Base-by-base conservation (phyloP, 2,113 vertebrate species). In the Trinectes maculatus region DNA sequence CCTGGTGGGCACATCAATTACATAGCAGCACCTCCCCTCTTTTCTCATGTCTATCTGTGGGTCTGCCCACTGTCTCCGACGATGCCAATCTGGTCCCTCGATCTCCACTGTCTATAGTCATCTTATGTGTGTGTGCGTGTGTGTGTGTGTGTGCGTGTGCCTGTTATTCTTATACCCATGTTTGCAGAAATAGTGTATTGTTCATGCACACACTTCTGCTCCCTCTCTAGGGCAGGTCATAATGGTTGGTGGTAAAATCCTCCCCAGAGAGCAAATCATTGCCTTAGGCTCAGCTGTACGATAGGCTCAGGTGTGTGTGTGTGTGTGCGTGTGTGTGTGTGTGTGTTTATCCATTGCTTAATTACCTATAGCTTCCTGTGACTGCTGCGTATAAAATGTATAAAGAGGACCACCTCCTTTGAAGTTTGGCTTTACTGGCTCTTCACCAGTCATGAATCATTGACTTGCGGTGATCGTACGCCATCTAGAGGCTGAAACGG, bases 1-100 rank as follows among this genome's bases (percentile, higher is more conserved):
- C 91, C 89, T 91, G 75, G 80, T 88, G 90, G 92, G 91, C 90
- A 92, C 90, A 92, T 93, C 91, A 91, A 92, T 93, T 92, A 92
- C 89, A 87, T 76, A 75, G 77, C 76, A 44, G 83, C 88, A 84
- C 86, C 87, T 85, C 87, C 86, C 89, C 84, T 85, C 86, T 80
- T 86, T 86, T 88, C 84, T 82, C 81, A 76, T 84, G 77, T 87
- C 85, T 89, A 75, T 89, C 86, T 86, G 71, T 80, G 75, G 80
- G 74, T 84, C 86, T 89, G 82, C 85, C 82, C 84, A 72, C 87
- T 83, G 82, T 85, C 88, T 87, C 80, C 83, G 80, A 83, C 36
- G 22, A 82, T 85, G 77, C 90, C 87, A 89, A 82, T 85, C 81
- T 87, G 82, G 79, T 87, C 61, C 73, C 74, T 82, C 79, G 85